Evolutionary conservation across 2,797 vertebrate species (phyloP).

Genomic region (Pseudomugil gertrudae): DNA sequence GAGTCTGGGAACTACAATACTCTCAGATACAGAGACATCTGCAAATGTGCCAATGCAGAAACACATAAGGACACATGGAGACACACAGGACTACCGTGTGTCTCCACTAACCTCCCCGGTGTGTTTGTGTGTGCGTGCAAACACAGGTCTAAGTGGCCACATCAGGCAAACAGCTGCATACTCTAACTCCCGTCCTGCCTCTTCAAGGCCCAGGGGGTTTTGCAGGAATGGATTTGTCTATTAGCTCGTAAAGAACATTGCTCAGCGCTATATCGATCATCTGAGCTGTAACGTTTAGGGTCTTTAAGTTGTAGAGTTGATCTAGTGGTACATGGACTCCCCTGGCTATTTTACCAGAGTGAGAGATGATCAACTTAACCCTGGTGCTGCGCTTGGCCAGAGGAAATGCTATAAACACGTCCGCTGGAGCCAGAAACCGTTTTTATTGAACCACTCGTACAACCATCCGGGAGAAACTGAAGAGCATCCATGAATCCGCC

Average conservation of each 20-base stretch:
- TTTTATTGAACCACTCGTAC: constrained; percentile 71
- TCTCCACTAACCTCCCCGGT: constrained; percentile 29
- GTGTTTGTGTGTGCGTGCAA: constrained; percentile 51
- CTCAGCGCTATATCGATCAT: constrained; percentile 85
- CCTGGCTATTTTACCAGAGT: constrained; percentile 82
- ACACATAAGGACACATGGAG: constrained; percentile 30
- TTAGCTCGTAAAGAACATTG: constrained; percentile 87
- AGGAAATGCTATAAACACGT: constrained; percentile 78
- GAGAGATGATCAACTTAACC: constrained; percentile 84
- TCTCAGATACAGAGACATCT: constrained; percentile 51
- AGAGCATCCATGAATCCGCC: constrained; percentile 47
- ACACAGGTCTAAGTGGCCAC: constrained; percentile 63
- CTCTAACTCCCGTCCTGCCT: constrained; percentile 64
- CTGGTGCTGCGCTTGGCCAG: constrained; percentile 70
- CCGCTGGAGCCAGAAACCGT: constrained; percentile 65
- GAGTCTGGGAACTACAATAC: constrained; percentile 51
- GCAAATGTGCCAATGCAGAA: constrained; percentile 50
- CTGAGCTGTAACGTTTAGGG: constrained; percentile 83
- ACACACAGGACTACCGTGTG: constrained; percentile 17
- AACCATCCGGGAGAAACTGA: constrained; percentile 56
- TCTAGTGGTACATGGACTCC: constrained; percentile 82
- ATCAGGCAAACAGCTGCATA: constrained; percentile 66
- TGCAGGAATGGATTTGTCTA: constrained; percentile 84
- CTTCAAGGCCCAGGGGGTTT: constrained; percentile 73
- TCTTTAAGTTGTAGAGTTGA: constrained; percentile 85